phyloP scores from a whole-genome alignment of 2,797 vertebrate species.

The Acestrorhynchus altus region DNA sequence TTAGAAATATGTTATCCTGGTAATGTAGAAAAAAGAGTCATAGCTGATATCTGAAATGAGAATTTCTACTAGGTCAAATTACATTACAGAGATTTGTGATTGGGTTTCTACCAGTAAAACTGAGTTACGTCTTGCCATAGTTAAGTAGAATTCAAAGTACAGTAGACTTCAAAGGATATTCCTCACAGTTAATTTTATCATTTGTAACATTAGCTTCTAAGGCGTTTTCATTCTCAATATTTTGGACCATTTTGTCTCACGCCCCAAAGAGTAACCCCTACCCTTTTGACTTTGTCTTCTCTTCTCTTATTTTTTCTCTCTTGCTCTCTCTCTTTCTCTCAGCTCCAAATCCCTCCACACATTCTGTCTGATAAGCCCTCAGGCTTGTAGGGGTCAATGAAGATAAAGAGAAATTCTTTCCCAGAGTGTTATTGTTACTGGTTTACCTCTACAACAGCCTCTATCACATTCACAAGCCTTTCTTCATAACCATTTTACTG shows the following conservation, averaged over 20 bases:
- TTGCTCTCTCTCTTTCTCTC: conserved; percentile 23
- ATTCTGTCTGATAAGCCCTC: conserved; percentile 43
- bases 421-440: neutral
- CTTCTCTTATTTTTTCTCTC: conserved; percentile 24
- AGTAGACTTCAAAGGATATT: neutral
- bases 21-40: no score
- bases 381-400: conserved; percentile 33
- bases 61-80: no score
- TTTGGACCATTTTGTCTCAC: conserved; percentile 49
- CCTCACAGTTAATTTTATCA: neutral
- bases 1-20: no score
- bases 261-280: conserved; percentile 38
- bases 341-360: conserved; percentile 1
- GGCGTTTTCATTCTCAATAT: neutral
- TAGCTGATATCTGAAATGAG: no score
- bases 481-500: neutral
- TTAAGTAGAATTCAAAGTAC: no score
- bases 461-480: neutral
- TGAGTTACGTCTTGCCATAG: no score
- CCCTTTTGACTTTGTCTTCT: neutral
- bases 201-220: neutral
- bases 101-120: no score
- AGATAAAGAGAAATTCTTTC: conserved; percentile 48
- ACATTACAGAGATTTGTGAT: no score
- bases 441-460: neutral